Evolutionary conservation across 37 sponge, comb jelly and placozoan species (phyloP).

Genomic region (Chondrilla cf. caribensis): DNA sequence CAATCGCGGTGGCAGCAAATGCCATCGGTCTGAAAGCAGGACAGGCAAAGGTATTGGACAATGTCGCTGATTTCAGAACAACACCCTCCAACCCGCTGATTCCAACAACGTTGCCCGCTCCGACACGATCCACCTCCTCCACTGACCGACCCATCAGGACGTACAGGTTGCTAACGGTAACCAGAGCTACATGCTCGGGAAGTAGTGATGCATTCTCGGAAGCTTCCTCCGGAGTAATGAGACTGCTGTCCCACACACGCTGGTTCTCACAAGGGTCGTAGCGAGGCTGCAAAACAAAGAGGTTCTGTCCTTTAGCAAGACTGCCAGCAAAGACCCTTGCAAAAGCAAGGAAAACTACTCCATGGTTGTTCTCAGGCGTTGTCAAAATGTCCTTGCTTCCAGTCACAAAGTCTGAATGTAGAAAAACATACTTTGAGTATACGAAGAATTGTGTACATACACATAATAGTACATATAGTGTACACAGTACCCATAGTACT

Average conservation of each 20-base stretch:
- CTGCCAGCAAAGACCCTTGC: slow-evolving; percentile 85
- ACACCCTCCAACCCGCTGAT: slow-evolving; percentile 83
- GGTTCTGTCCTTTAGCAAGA: slow-evolving; percentile 48
- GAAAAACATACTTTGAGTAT: too few relatives aligned
- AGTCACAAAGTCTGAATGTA: too few relatives aligned
- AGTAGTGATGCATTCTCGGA: not conserved
- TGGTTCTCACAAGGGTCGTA: slow-evolving; percentile 63
- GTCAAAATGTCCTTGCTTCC: too few relatives aligned
- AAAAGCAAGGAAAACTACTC: slow-evolving; percentile 73
- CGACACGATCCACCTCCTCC: slow-evolving; percentile 59
- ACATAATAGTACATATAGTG: too few relatives aligned
- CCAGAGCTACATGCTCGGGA: slow-evolving; percentile 24
- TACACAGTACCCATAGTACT: too few relatives aligned
- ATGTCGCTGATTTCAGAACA: slow-evolving; percentile 81
- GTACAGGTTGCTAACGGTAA: slow-evolving; percentile 61
- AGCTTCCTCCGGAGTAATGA: not conserved
- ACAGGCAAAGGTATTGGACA: slow-evolving; percentile 76
- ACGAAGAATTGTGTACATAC: too few relatives aligned
- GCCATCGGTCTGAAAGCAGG: slow-evolving; percentile 83
- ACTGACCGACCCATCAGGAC: slow-evolving; percentile 90
- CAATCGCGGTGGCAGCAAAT: slow-evolving; percentile 76
- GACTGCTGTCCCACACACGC: not conserved
- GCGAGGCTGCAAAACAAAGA: slow-evolving; percentile 82
- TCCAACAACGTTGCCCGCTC: slow-evolving; percentile 89
- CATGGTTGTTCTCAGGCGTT: not conserved